Percentiles rank a stretch among this genome's conserved stretches.
Conservation (phyloP, 2,797 vertebrate genomes). For the Pygocentrus nattereri region DNA sequence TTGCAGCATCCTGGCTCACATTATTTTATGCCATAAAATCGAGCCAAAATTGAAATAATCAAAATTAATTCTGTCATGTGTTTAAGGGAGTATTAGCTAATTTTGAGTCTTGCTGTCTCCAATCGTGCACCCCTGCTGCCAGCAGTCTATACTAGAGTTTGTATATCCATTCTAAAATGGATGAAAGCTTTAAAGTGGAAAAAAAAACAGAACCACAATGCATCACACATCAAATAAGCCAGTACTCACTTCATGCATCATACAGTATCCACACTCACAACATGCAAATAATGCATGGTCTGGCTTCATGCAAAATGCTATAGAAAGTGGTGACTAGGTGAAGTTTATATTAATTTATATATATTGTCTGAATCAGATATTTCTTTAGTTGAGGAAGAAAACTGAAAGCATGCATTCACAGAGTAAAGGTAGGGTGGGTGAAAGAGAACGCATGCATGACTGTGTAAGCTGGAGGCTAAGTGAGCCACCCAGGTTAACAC, state of each 20-base stretch:
- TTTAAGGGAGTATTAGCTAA: background rate
- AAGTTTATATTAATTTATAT: background rate
- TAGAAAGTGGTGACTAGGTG: background rate
- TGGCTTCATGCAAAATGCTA: background rate
- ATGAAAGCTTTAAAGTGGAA: slow-evolving; percentile 13
- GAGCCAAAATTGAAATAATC: background rate
- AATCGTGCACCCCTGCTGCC: slow-evolving; percentile 2
- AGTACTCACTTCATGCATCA: background rate
- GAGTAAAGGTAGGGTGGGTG: background rate
- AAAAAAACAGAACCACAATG: background rate
- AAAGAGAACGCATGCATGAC: background rate
- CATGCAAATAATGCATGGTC: background rate
- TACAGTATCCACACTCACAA: background rate
- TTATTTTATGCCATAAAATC: too few species aligned
- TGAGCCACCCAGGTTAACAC: background rate
- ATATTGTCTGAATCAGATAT: background rate
- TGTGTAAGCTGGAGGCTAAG: background rate
- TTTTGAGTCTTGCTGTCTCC: background rate
- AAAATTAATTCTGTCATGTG: background rate
- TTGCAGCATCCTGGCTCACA: too few species aligned
- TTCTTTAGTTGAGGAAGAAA: slow-evolving; percentile 6
- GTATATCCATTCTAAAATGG: slow-evolving; percentile 40
- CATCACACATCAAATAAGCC: background rate
- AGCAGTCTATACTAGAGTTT: background rate
- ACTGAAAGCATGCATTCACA: background rate